Base-by-base conservation (phyloP, 2,888 invertebrate species). In the Lasioglossum lativentre region DNA sequence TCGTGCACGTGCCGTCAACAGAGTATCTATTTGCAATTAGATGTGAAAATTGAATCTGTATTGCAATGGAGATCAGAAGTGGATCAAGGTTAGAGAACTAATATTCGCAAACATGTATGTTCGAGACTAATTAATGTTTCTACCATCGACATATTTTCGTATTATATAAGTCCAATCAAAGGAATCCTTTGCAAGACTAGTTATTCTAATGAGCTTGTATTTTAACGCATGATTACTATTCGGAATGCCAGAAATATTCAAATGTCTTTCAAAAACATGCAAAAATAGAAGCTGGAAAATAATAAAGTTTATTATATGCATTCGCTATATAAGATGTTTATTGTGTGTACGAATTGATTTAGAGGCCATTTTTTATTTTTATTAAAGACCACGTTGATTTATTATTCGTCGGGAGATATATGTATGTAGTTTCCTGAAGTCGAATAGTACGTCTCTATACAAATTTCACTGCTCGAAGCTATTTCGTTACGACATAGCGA, bases 1-100 rank as follows among this genome's bases (percentile, higher is more conserved):
- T 4, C 4, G 6, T 12, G 2, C 45, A 5, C 10, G 30, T 30
- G 40, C 1, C 3, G 73, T 5, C 14, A 10, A 30, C 14, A 47
- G 23, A 34, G n/a, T 47, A 79, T 59, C 47, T 47, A 68, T 68
- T 56, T 27, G 52, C 45, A 68, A 68, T 59, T 45, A 45, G 34
- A 59, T 71, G 70, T 38, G 71, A 70, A 59, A 71, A 80, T 78
- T 72, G 56, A 45, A 72, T 78, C 59, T 72, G 59, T 34, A 72
- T 59, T 42, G 40, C 34, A 59, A n/a, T 45, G 74, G 52, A 68
- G 80, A 76, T 76, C 71, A 71, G 76, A 80, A 72, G 45, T 80
- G 23, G 80, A 71, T 80, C 80, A 80, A 80, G 80, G 80, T 59
- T 47, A 23, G 56, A 23, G 27, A 80, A 47, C 71, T 59, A 76